Evolutionary conservation across 2,797 vertebrate genomes (phyloP), one percentile per base, ranked within the genome.

Genomic region (Malurus leucopterus): DNA sequence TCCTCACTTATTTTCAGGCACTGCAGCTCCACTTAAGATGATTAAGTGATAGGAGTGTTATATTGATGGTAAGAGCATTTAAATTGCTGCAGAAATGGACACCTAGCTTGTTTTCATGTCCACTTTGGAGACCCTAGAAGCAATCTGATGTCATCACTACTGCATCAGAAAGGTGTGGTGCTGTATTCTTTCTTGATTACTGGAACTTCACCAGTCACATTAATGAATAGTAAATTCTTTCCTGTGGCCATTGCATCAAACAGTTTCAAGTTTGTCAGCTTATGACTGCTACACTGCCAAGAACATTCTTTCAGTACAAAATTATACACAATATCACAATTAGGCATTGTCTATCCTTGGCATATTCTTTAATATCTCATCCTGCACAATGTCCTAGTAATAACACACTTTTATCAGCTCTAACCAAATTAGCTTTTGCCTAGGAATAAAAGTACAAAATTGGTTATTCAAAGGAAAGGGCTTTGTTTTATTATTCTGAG

Each of bases 381-480:
- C 43, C 43, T 74, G 29, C 27, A 85, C 30, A 62, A 88, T 50
- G 40, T 44, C 10, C 0, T 68, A 85, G 36, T 51, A 85, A 77
- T 79, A 89, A 58, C 4, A 38, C 40, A 50, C 23, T 85, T 88
- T 93, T 90, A 91, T 89, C 79, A 87, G 55, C 36, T 85, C 30
- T 65, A 71, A 47, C 40, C 44, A 83, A 85, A 87, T 77, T 36
- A 85, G 18, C 11, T 85, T 80, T 84, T 89, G 30, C 72, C 21
- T 70, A n/a, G 61, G 50, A 92, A 90, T 71, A 68, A 50, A 86
- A 84, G 36, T 32, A 58, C 3, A 77, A 80, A 82, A 32, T 19
- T 32, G 21, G 8, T 17, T 83, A 22, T 92, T 91, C 74, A 84
- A 1, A 13, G 43, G 29, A 83, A 83, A 58, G 20, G 15, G 5